A percentile compares a stretch with the other conserved stretches of the same genome.
Conservation (phyloP, 2,797 vertebrate genomes). For the Peromyscus nudipes region DNA sequence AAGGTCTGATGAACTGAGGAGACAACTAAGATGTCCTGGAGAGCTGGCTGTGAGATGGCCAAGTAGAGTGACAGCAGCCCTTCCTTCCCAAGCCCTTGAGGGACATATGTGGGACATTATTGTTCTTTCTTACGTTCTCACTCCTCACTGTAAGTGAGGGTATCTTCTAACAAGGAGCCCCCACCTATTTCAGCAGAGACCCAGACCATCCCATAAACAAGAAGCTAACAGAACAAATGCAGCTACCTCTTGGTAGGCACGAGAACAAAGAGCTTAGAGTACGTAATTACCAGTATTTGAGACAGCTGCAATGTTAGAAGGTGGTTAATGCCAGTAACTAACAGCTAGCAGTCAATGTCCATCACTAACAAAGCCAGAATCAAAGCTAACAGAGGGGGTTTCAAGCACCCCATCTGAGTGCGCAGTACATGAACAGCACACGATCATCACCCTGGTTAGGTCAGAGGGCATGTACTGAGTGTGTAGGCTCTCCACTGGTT, state of each 20-base stretch:
- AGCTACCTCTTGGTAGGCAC: not conserved
- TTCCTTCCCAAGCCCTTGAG: not conserved
- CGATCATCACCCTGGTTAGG: not conserved
- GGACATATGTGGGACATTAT: not conserved
- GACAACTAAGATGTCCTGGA: not conserved
- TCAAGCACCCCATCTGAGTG: not conserved
- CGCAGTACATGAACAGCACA: not conserved
- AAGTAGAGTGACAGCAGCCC: not conserved
- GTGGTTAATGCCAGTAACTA: not conserved
- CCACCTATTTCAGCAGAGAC: not conserved
- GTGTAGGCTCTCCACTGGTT: not conserved
- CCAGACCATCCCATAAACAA: not conserved
- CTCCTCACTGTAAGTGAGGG: not conserved
- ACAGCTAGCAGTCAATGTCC: not conserved
- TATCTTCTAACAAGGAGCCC: not conserved
- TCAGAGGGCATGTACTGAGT: not conserved
- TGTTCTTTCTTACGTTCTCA: not conserved
- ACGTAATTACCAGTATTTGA: not conserved
- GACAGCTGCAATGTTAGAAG: not conserved
- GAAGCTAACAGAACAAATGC: not conserved
- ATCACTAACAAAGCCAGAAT: not conserved
- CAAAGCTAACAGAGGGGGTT: not conserved
- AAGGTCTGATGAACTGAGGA: not conserved
- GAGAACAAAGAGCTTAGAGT: not conserved
- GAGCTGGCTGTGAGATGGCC: not conserved